A percentile compares a stretch with the other conserved stretches of the same genome.
Evolutionary conservation across 1,140 invertebrate genomes (phyloP).

Genomic region (Oreohelix idahoensis): DNA sequence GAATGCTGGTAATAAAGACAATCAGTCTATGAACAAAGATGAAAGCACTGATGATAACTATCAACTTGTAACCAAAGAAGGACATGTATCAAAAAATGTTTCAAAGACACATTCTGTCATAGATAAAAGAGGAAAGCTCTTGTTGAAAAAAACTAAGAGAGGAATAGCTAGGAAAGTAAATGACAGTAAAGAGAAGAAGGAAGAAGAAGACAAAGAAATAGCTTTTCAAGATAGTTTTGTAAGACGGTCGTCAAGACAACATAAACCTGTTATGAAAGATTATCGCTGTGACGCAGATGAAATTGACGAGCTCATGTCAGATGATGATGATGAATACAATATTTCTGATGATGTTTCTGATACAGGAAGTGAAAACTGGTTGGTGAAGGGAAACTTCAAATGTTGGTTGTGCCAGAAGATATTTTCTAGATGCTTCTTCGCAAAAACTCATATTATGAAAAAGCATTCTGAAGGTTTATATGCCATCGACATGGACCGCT

Average conservation of each 20-base stretch:
- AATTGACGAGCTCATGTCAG: conserved; percentile 9
- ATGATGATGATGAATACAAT: conserved; percentile 34
- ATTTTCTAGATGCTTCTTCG: too few species aligned
- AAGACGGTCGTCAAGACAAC: conserved; percentile 12
- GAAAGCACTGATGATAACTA: neutral
- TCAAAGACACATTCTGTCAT: neutral
- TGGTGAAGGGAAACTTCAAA: conserved; percentile 16
- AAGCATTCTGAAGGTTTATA: too few species aligned
- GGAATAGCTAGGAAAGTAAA: conserved; percentile 8
- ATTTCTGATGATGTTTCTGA: conserved; percentile 11
- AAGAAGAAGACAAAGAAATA: neutral
- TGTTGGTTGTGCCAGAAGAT: too few species aligned
- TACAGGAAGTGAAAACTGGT: neutral
- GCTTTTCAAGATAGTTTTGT: conserved; percentile 26
- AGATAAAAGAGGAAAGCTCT: neutral
- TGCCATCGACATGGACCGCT: too few species aligned
- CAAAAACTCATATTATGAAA: too few species aligned
- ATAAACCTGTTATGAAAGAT: conserved; percentile 11
- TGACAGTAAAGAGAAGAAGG: neutral
- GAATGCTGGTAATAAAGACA: neutral
- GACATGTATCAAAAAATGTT: neutral
- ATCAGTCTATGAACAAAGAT: neutral
- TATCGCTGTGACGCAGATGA: neutral
- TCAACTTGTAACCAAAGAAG: neutral
- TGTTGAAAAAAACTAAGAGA: conserved; percentile 13